A percentile compares a stretch with the other conserved stretches of the same genome.
Evolutionary conservation across 2,113 vertebrate genomes (phyloP).

Genomic region (Neoarius graeffei): DNA sequence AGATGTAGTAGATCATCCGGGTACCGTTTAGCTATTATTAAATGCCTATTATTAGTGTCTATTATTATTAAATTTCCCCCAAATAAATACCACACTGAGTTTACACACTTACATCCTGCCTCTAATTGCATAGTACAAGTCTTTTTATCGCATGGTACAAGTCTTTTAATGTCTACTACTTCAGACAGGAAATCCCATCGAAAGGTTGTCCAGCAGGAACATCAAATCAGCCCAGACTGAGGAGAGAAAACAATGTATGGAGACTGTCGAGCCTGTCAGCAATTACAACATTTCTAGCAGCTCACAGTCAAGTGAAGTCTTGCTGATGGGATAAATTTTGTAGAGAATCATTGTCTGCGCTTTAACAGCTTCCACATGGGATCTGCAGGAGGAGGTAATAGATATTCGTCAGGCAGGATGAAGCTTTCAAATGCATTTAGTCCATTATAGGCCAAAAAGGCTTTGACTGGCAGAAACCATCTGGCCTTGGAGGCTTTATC

Average conservation of each 20-base stretch:
- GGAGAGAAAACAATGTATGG: neutral
- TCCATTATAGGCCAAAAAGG: neutral
- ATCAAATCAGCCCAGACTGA: neutral
- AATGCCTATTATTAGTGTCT: too few species aligned
- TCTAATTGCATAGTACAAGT: neutral
- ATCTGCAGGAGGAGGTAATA: neutral
- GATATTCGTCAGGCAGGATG: neutral
- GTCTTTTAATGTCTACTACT: neutral
- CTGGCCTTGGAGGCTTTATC: neutral
- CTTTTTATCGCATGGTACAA: neutral
- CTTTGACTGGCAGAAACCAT: constrained; percentile 1
- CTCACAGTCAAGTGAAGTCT: constrained; percentile 8
- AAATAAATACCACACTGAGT: neutral
- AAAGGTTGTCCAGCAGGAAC: neutral
- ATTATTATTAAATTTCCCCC: too few species aligned
- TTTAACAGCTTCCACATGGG: neutral
- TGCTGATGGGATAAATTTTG: constrained; percentile 13
- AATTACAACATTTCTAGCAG: neutral
- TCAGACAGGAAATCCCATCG: neutral
- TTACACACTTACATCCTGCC: neutral
- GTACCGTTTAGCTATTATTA: too few species aligned
- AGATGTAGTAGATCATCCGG: too few species aligned
- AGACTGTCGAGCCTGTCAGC: neutral
- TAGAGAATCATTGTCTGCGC: neutral
- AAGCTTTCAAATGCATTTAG: neutral